phyloP scores from a whole-genome alignment of 2,113 vertebrate species.

The Cranoglanis bouderius region DNA sequence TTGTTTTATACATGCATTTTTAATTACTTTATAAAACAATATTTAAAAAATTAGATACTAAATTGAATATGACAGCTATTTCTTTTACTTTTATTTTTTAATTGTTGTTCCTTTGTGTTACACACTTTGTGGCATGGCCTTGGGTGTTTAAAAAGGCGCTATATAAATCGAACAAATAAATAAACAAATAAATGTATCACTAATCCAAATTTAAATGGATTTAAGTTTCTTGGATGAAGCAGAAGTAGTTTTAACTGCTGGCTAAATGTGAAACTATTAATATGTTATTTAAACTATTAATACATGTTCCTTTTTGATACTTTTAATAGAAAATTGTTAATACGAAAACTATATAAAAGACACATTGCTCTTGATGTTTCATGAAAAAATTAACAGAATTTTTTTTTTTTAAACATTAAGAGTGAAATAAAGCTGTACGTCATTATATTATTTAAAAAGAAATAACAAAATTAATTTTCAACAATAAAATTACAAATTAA shows the following conservation, averaged over 20 bases:
- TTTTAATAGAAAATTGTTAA: not conserved
- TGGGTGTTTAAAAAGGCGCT: not conserved
- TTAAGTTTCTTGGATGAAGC: not conserved
- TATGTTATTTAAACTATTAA: not conserved
- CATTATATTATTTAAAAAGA: not conserved
- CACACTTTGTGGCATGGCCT: not conserved
- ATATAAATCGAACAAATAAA: not conserved
- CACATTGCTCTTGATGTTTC: too few species aligned
- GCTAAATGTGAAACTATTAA: not conserved
- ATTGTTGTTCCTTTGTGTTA: not conserved
- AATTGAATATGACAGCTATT: not conserved
- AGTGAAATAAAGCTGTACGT: not conserved
- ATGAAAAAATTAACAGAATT: too few species aligned
- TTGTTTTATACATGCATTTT: fast-evolving
- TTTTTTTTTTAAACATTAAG: not conserved
- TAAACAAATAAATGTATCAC: not conserved
- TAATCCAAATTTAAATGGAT: not conserved
- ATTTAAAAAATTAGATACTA: not conserved
- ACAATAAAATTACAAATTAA: not conserved
- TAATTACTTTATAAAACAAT: not conserved
- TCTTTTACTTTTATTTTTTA: not conserved
- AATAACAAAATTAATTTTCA: not conserved
- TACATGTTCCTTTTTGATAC: not conserved
- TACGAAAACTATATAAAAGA: not conserved
- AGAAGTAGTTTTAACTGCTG: not conserved